Evolutionary conservation across 2,797 vertebrate genomes (phyloP).

Genomic region (Fratercula arctica): DNA sequence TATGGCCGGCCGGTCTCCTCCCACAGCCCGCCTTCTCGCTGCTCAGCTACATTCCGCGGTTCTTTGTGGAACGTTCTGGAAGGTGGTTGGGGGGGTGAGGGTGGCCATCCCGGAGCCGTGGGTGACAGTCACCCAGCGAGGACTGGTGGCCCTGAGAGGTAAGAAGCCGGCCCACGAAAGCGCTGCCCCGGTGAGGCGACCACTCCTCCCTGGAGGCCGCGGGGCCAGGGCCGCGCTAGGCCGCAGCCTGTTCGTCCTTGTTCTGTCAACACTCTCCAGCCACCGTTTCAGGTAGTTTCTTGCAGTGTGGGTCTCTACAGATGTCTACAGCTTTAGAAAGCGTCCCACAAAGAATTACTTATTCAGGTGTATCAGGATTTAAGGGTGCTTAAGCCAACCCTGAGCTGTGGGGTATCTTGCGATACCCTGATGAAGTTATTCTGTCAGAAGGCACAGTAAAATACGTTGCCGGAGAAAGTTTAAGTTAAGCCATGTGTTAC

Average conservation of each 20-base stretch:
- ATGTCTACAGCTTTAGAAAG: background rate
- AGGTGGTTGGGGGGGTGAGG: background rate
- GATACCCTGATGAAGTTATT: background rate
- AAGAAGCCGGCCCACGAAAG: no score
- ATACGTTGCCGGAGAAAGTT: background rate
- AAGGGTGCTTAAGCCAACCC: no score
- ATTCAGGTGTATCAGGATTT: background rate
- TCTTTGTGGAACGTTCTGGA: background rate
- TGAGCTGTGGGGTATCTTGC: background rate
- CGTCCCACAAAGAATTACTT: fast-evolving
- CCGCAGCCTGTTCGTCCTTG: background rate
- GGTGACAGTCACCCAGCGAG: no score
- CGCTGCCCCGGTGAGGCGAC: no score
- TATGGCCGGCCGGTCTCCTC: no score
- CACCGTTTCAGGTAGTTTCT: background rate
- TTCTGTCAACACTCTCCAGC: background rate
- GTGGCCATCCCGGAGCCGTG: no score
- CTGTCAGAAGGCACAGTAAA: background rate
- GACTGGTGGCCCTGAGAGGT: no score
- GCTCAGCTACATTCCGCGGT: no score
- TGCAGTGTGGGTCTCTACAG: background rate
- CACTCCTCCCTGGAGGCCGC: no score
- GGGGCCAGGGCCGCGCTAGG: no score
- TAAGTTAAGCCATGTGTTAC: background rate
- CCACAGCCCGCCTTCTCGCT: no score